phyloP scores from a whole-genome alignment of 1,140 invertebrate species.

The Nymphalis io region DNA sequence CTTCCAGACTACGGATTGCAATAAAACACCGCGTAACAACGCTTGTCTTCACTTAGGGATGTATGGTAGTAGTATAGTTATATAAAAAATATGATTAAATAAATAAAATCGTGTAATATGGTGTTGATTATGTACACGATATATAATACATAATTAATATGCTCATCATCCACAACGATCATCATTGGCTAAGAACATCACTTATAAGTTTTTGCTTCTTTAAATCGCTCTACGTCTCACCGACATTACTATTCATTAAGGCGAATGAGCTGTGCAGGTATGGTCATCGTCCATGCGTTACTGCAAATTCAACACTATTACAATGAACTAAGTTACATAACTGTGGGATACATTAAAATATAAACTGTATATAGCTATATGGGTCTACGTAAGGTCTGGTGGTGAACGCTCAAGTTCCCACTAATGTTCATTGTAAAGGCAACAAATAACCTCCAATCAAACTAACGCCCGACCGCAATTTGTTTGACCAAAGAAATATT shows the following conservation, averaged over 20 bases:
- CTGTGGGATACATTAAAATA: constrained; percentile 11
- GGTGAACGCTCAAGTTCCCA: constrained; percentile 43
- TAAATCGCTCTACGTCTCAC: constrained; percentile 34
- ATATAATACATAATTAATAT: not conserved
- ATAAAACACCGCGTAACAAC: too few species aligned
- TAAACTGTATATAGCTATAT: constrained; percentile 24
- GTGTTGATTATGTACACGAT: too few species aligned
- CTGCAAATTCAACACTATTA: constrained; percentile 28
- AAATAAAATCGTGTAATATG: too few species aligned
- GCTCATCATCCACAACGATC: not conserved
- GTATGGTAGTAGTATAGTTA: too few species aligned
- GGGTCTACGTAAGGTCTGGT: constrained; percentile 33
- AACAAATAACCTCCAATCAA: constrained; percentile 73
- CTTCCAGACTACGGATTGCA: too few species aligned
- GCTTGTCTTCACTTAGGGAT: too few species aligned
- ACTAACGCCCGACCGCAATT: constrained; percentile 71
- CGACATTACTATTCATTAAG: constrained; percentile 38
- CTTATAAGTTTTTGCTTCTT: constrained; percentile 24
- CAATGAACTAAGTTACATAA: constrained; percentile 24
- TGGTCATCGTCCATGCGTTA: constrained; percentile 3
- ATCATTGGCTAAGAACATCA: not conserved
- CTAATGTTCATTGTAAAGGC: constrained; percentile 74
- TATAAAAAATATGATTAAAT: too few species aligned
- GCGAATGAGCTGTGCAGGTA: constrained; percentile 34
- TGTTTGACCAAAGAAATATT: constrained; percentile 68